A percentile compares a stretch with the other conserved stretches of the same genome.
phyloP scores from a whole-genome alignment of 2,888 invertebrate species.

The Stenurella melanura region DNA sequence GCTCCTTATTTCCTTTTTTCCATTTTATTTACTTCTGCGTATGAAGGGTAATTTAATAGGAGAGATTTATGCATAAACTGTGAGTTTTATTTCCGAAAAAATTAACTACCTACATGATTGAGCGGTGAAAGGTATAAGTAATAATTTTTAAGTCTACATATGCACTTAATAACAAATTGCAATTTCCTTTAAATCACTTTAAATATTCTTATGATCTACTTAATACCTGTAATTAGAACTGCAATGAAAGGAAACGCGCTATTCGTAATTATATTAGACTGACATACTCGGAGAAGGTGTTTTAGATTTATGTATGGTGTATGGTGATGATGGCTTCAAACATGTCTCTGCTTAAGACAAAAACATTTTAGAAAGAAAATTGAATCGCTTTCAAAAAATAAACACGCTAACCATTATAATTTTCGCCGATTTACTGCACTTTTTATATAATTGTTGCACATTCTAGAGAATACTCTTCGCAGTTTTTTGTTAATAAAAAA shows the following conservation, averaged over 20 bases:
- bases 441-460: too few relatives aligned
- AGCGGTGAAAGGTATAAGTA: background rate
- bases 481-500: too few relatives aligned
- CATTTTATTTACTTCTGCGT: background rate
- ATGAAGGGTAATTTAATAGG: background rate
- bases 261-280: background rate
- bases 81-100: slow-evolving; percentile 1
- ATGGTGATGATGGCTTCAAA: too few relatives aligned
- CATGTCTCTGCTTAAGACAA: too few relatives aligned
- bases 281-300: too few relatives aligned
- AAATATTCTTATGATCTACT: slow-evolving; percentile 2
- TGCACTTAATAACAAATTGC: background rate
- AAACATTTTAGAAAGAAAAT: too few relatives aligned
- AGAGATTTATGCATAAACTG: background rate
- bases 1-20: background rate
- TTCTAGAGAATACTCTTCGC: too few relatives aligned
- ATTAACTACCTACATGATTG: background rate
- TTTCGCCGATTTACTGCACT: too few relatives aligned
- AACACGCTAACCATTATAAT: too few relatives aligned
- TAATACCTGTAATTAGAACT: background rate
- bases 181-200: background rate
- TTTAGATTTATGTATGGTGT: too few relatives aligned
- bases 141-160: background rate
- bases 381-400: too few relatives aligned
- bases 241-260: background rate